Base-by-base conservation (phyloP, 2,113 vertebrate species). In the Conger conger region DNA sequence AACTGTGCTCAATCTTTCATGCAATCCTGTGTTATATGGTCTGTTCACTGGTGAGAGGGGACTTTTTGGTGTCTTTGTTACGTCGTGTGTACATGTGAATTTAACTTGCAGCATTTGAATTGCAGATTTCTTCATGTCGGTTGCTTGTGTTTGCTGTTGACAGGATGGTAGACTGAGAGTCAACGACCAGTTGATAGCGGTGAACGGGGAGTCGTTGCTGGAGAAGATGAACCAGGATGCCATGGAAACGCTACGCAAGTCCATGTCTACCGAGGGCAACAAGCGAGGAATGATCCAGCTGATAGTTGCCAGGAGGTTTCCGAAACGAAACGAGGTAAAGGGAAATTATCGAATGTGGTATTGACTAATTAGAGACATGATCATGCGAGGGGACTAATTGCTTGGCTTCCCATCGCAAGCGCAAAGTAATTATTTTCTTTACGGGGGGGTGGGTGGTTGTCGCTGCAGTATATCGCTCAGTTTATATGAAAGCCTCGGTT, bases 261-360 rank as follows among this genome's bases (percentile, higher is more conserved):
- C 98, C 84, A 99, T 99, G 98, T 99, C 98, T 33, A 95, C 97
- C 0, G 98, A 99, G 88, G 96, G 98, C 87, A 99, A 99, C 93
- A 98, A 96, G 87, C 94, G 98, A 18, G 98, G 98, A 86, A 98
- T 98, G 98, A 99, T 99, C 89, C 98, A 99, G 92, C 97, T 99
- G 82, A 97, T 99, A 42, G 97, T 99, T 73, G 98, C 98, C 0
- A 95, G 98, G 77, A 89, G 94, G 89, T 90, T 97, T 91, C 92
- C 91, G 89, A 97, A 95, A 90, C 92, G 93, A 90, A 94, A 88
- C 80, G 97, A 99, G 97, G 98, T 99, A 96, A 90, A 20, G 6
- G 79, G 38, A 30, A 35, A 81, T 82, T 50, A 81, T 80, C 20
- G 18, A 45, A 53, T 68, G 38, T 16, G 33, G 7, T 42, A 35